phyloP scores from a whole-genome alignment of 2,797 vertebrate species.

The Pampus argenteus region DNA sequence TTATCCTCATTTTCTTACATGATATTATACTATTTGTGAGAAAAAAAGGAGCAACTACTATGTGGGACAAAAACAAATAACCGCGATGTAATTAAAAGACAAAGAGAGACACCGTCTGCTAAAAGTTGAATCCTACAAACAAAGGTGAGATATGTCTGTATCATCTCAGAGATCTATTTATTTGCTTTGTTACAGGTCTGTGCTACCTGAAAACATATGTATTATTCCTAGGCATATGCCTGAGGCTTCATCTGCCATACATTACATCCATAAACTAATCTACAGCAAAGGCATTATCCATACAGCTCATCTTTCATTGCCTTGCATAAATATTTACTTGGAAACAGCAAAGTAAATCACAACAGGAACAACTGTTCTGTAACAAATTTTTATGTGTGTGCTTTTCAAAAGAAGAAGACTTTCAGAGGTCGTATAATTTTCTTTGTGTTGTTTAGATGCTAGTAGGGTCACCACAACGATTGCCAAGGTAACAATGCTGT shows the following conservation, averaged over 20 bases:
- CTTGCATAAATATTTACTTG: constrained; percentile 27
- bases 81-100: not conserved
- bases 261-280: constrained; percentile 21
- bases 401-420: constrained; percentile 23
- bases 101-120: not conserved
- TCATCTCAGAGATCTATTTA: constrained; percentile 1
- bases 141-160: not conserved
- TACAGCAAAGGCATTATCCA: constrained; percentile 16
- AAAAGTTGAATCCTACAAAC: not conserved
- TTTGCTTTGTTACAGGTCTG: not conserved
- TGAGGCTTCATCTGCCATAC: constrained; percentile 8
- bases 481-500: constrained; percentile 70
- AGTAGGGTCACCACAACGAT: constrained; percentile 57
- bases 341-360: not conserved
- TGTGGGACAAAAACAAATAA: not conserved
- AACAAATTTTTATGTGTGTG: constrained; percentile 1
- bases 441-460: constrained; percentile 17
- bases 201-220: not conserved
- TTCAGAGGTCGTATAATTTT: constrained; percentile 33
- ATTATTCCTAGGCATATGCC: not conserved
- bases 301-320: constrained; percentile 19
- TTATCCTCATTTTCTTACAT: not conserved
- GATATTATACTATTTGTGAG: not conserved
- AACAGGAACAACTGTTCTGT: constrained; percentile 1
- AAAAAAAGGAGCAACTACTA: not conserved